Evolutionary conservation across 1,140 invertebrate genomes (phyloP), one percentile per base, ranked within the genome.

Genomic region (Drosophila pseudoananassae): DNA sequence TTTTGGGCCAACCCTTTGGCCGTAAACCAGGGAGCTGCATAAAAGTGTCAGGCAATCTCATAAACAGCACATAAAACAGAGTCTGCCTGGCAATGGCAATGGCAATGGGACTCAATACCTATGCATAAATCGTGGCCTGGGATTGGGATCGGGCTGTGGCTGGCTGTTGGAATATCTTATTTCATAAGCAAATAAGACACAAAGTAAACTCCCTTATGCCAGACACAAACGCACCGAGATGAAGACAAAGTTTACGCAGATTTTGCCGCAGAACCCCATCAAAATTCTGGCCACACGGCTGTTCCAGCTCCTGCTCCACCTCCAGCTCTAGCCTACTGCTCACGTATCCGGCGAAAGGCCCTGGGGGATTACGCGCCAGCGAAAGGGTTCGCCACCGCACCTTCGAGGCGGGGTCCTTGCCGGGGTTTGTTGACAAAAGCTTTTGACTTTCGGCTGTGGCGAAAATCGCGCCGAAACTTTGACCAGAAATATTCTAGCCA

Each of bases 141-240:
- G 27, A 14, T 10, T 23, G 17, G 43, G 43, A 64, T 52, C 46
- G 54, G 33, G 75, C 40, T 53, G 63, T 10, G 68, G 58, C 58
- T 58, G 53, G 58, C 58, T 58, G 49, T 20, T 58, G 45, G 57
- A 71, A 85, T 85, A 85, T 85, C 81, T 87, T 85, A 78, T 85
- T 85, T 85, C 81, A 85, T 85, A 85, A 85, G 60, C 81, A 85
- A 85, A 85, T 85, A 85, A 85, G 81, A 85, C 61, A 85, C 85
- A 75, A 81, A 85, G 68, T 70, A 68, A 79, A 76, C 76, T 54
- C 66, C 58, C 49, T 49, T 43, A 43, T 17, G 40, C 14, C 14
- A 40, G 38, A 40, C 38, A 40, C 38, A 40, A 40, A 57, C 49
- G 23, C 63, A 55, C 53, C 50, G 5, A 56, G 59, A 17, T 27